Evolutionary conservation across 2,888 invertebrate genomes (phyloP).

Genomic region (Epinotia nisella): DNA sequence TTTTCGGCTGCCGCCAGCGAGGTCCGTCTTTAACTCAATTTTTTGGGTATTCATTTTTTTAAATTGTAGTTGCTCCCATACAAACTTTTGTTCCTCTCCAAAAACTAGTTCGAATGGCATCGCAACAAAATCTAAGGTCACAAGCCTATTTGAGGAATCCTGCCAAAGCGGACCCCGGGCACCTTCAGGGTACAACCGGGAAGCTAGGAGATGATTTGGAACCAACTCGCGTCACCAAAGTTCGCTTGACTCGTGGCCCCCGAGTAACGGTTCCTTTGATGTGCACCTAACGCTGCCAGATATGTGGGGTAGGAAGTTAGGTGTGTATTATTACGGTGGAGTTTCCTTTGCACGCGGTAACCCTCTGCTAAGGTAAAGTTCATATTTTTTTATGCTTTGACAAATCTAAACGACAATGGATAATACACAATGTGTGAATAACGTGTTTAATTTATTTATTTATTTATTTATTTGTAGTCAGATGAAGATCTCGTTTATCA

Average conservation of each 20-base stretch:
- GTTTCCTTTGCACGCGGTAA: slow-evolving; percentile 26
- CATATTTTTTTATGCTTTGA: slow-evolving; percentile 4
- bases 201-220: not conserved
- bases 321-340: slow-evolving; percentile 42
- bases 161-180: no score
- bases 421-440: not conserved
- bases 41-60: no score
- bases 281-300: slow-evolving; percentile 59
- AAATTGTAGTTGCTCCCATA: no score
- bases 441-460: no score
- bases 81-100: no score
- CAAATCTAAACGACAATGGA: not conserved
- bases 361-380: not conserved
- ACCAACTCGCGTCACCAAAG: slow-evolving; percentile 17
- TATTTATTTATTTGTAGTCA: not conserved
- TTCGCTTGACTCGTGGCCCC: slow-evolving; percentile 49
- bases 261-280: slow-evolving; percentile 63
- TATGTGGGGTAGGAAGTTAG: slow-evolving; percentile 61
- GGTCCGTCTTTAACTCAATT: no score
- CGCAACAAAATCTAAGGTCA: no score
- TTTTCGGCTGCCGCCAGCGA: no score
- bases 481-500: not conserved
- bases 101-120: no score
- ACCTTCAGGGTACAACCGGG: not conserved
- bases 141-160: no score